Evolutionary conservation across 1,140 invertebrate genomes (phyloP).

Genomic region (Pemphigus obesinymphae): DNA sequence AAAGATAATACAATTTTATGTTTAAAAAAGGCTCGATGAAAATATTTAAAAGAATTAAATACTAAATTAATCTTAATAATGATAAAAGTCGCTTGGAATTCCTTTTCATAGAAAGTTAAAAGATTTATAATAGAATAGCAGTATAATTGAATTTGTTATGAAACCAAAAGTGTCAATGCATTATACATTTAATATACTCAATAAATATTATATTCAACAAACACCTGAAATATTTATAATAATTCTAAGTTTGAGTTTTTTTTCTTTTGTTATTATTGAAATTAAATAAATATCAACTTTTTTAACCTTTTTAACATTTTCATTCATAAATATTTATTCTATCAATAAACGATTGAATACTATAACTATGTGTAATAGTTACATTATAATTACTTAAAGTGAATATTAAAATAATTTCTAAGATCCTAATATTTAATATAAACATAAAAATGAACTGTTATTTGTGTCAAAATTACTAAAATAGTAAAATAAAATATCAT

Average conservation of each 20-base stretch:
- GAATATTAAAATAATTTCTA: not conserved
- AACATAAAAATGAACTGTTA: not conserved
- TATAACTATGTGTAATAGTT: no score
- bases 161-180: not conserved
- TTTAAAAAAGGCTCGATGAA: not conserved
- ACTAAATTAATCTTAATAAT: not conserved
- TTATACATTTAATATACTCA: no score
- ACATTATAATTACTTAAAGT: not conserved
- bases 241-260: not conserved
- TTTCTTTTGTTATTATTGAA: conserved; percentile 4
- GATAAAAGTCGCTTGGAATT: not conserved
- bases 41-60: no score
- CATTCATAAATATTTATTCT: not conserved
- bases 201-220: not conserved
- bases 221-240: not conserved
- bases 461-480: no score
- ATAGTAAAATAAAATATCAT: not conserved
- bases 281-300: not conserved
- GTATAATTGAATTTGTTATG: not conserved
- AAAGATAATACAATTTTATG: not conserved
- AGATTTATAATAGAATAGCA: no score
- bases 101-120: no score
- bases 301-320: not conserved
- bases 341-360: not conserved
- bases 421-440: not conserved